Evolutionary conservation across 1,140 invertebrate species (phyloP).

Genomic region (Drosophila tropicalis): DNA sequence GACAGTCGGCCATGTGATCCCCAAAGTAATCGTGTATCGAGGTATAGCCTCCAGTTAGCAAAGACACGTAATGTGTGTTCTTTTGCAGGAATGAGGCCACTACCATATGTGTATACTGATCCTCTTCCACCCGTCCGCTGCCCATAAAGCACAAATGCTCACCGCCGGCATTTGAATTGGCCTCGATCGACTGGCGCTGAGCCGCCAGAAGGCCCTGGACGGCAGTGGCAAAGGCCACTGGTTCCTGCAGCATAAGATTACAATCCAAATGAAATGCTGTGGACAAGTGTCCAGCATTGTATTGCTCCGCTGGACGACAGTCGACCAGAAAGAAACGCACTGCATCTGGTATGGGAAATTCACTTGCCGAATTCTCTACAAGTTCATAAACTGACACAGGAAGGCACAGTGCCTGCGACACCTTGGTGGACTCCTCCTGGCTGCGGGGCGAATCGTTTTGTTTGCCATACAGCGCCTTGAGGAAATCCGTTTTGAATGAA

Average conservation of each 20-base stretch:
- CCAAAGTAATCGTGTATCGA: constrained; percentile 94
- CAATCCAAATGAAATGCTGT: constrained; percentile 99
- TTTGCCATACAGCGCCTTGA: constrained; percentile 84
- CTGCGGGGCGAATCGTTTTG: constrained; percentile 71
- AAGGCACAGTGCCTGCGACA: constrained; percentile 91
- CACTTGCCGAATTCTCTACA: constrained; percentile 90
- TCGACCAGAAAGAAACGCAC: constrained; percentile 98
- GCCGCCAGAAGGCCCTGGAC: constrained; percentile 96
- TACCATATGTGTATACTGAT: constrained; percentile 99
- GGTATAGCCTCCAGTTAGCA: constrained; percentile 96
- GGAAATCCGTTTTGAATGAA: constrained; percentile 92
- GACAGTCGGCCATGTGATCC: constrained; percentile 89
- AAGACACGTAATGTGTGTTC: constrained; percentile 95
- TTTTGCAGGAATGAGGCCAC: constrained; percentile 98
- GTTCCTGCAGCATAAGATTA: constrained; percentile 98
- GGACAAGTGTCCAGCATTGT: constrained; percentile 97
- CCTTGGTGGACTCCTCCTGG: constrained; percentile 67
- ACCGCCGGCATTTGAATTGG: constrained; percentile 94
- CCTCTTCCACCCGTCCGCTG: constrained; percentile 96
- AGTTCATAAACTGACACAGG: constrained; percentile 95
- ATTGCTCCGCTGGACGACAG: constrained; percentile 97
- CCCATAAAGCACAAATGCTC: constrained; percentile 99
- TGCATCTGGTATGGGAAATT: constrained; percentile 85
- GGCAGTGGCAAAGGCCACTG: constrained; percentile 95
- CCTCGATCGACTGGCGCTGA: constrained; percentile 94